Conservation (phyloP, 1,140 invertebrate genomes). For the Sinonovacula constricta region DNA sequence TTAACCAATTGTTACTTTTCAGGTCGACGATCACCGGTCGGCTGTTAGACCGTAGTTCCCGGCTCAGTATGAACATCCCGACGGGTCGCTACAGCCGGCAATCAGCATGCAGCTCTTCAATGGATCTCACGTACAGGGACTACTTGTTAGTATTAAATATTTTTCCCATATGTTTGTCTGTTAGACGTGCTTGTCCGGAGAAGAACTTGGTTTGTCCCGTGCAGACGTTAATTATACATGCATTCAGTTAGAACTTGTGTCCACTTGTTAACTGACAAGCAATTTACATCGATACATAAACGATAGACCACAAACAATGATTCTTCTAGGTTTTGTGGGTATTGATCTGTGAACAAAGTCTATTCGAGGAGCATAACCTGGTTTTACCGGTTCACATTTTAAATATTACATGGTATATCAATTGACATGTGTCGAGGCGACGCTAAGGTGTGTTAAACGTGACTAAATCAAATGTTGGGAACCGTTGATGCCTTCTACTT, state of each 20-base stretch:
- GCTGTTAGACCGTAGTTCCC: neutral
- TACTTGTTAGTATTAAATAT: slow-evolving; percentile 38
- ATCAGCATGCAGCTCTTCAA: slow-evolving; percentile 27
- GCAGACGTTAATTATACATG: neutral
- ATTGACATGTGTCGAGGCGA: too few relatives aligned
- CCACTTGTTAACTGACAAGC: neutral
- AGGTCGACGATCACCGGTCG: slow-evolving; percentile 42
- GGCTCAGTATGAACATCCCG: slow-evolving; percentile 5
- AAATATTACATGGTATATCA: too few relatives aligned
- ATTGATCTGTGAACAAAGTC: neutral
- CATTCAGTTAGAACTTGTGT: neutral
- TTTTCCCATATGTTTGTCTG: neutral
- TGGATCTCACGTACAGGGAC: slow-evolving; percentile 46
- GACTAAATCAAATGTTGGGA: too few relatives aligned
- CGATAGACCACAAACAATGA: neutral
- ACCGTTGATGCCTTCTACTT: too few relatives aligned
- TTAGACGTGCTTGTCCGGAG: too few relatives aligned
- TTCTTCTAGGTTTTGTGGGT: neutral
- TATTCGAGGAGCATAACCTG: too few relatives aligned
- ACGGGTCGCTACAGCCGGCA: slow-evolving; percentile 19
- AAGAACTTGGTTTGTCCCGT: neutral
- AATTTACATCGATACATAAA: neutral
- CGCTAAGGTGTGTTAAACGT: too few relatives aligned
- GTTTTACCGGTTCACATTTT: too few relatives aligned
- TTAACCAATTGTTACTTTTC: too few relatives aligned